A percentile compares a stretch with the other conserved stretches of the same genome.
Conservation (phyloP, 2,888 invertebrate species). For the Phengaris alcon region DNA sequence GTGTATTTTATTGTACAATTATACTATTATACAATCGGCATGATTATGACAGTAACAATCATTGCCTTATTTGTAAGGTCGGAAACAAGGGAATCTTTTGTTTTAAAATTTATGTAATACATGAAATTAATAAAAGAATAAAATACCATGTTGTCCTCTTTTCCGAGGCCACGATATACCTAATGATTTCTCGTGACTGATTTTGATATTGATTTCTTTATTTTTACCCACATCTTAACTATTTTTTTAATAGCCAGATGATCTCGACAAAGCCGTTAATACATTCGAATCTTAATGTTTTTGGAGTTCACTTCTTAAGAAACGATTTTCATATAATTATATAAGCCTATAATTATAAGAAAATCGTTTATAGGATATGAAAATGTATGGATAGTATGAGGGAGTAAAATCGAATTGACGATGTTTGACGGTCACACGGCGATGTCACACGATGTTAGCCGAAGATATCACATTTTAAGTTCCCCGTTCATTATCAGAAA, state of each 20-base stretch:
- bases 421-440: no score
- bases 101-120: neutral
- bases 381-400: no score
- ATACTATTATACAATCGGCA: neutral
- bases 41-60: neutral
- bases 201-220: conserved; percentile 34
- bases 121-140: neutral
- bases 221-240: conserved; percentile 34
- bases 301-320: no score
- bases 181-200: neutral
- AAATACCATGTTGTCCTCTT: neutral
- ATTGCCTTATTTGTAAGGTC: conserved; percentile 1
- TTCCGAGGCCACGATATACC: neutral
- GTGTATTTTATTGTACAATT: conserved; percentile 1
- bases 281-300: neutral
- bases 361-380: no score
- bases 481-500: no score
- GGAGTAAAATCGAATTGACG: no score
- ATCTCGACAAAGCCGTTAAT: neutral
- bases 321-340: no score
- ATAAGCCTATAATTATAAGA: no score
- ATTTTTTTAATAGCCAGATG: conserved; percentile 26
- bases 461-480: no score
- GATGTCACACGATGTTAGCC: no score
- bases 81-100: neutral